phyloP scores from a whole-genome alignment of 2,888 invertebrate species.

The Argyra leucocephala region DNA sequence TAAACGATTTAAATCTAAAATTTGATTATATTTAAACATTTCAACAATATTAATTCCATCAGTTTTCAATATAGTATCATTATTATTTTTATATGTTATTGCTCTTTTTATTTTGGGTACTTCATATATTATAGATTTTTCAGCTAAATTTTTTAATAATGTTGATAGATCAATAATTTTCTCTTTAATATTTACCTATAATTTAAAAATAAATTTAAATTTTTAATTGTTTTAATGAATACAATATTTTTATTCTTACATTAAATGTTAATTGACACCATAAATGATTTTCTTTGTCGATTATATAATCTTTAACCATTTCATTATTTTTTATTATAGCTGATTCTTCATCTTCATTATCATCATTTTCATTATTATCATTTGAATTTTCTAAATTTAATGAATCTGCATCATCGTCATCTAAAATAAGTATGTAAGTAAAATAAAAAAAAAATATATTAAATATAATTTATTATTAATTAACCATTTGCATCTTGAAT shows the following conservation, averaged over 20 bases:
- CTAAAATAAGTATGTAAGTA: not conserved
- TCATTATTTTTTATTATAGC: constrained; percentile 32
- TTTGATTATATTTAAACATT: constrained; percentile 71
- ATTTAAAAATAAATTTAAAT: constrained; percentile 13
- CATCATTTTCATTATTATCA: constrained; percentile 26
- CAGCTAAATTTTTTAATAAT: constrained; percentile 60
- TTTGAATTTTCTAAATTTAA: constrained; percentile 7
- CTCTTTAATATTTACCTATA: constrained; percentile 50
- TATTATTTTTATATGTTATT: constrained; percentile 63
- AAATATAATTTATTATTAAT: not conserved
- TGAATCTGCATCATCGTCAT: not conserved
- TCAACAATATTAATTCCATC: constrained; percentile 89
- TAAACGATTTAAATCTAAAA: constrained; percentile 69
- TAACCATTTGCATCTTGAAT: constrained; percentile 41
- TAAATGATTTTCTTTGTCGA: constrained; percentile 61
- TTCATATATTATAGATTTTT: constrained; percentile 67
- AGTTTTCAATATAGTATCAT: constrained; percentile 67
- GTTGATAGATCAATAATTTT: constrained; percentile 67
- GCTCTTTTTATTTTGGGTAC: constrained; percentile 73
- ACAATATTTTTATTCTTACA: constrained; percentile 43
- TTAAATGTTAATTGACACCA: constrained; percentile 80
- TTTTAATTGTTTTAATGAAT: constrained; percentile 2
- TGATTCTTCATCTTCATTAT: constrained; percentile 30
- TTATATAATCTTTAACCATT: constrained; percentile 52
- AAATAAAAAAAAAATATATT: constrained; percentile 7